These are phyloP conservation scores for Sialis fuliginosa DNA, from an alignment of 2,888 invertebrate genomes.

Conservation along the genomic window DNA sequence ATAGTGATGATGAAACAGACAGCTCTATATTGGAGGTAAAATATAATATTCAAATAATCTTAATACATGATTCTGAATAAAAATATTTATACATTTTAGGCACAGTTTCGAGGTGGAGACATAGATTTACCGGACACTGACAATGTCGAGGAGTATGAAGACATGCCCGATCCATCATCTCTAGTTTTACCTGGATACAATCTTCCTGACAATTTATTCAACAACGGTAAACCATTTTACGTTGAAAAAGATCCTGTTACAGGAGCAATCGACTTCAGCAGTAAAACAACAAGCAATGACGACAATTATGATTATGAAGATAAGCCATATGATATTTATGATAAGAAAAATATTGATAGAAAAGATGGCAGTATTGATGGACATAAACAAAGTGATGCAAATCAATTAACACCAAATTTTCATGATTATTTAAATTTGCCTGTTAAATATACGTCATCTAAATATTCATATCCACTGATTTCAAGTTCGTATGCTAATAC, in stretches of 20 bases:
- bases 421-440: constrained; percentile 48
- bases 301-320: constrained; percentile 17
- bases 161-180: constrained; percentile 24
- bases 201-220: constrained; percentile 38
- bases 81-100: too few species aligned
- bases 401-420: constrained; percentile 40
- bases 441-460: constrained; percentile 46
- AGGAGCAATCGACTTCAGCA: constrained; percentile 42
- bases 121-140: background rate
- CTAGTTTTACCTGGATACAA: constrained; percentile 25
- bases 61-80: too few species aligned
- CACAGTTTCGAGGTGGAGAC: background rate
- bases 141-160: constrained; percentile 12
- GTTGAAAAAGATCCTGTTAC: constrained; percentile 49
- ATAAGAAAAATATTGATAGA: constrained; percentile 24
- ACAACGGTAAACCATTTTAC: constrained; percentile 51
- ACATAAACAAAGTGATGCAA: constrained; percentile 40
- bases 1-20: too few species aligned
- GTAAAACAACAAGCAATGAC: constrained; percentile 25
- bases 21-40: too few species aligned
- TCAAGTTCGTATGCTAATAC: constrained; percentile 55
- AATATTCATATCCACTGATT: constrained; percentile 49
- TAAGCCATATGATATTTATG: constrained; percentile 16
- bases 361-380: constrained; percentile 25
- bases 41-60: too few species aligned